Base-by-base conservation (phyloP, 2,797 vertebrate genomes). In the Sardinella longiceps region DNA sequence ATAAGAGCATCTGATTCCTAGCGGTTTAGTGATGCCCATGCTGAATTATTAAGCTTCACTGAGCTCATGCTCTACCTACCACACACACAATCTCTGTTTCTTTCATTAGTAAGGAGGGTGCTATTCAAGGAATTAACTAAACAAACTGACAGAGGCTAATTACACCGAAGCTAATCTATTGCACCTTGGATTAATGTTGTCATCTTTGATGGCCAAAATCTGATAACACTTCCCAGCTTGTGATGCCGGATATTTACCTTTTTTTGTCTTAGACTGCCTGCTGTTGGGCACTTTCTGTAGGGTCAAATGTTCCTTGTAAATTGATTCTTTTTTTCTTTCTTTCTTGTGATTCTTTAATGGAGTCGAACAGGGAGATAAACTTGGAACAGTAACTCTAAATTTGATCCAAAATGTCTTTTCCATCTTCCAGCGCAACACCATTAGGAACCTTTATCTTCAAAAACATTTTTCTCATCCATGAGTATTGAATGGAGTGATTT, bases 401-500 rank as follows among this genome's bases (percentile, higher is more conserved):
- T 70, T 37, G 66, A 70, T 37, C 66, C 66, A 70, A 70, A 70
- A 11, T 70, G 66, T 15, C 30, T 33, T 28, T 70, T 37, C 63
- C 66, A 37, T 70, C 33, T 37, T 1, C 14, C 30, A 70, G 18
- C 0, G 20, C 51, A 37, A 37, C 15, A 70, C 30, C 15, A 12
- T 33, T 11, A 70, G 33, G 15, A 14, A 11, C 25, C 30, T 74
- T 37, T 39, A 74, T 74, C 66, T 74, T 7, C 60, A 30, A 39
- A 74, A 74, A 39, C 66, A 63, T 63, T 30, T 74, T 28, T 74
- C 33, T 74, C 33, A 20, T 63, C 25, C 63, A 37, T 53, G 58
- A 37, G 80, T 81, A 51, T 77, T 60, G 39, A 80, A 83, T 30
- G 50, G 81, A 45, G 82, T 63, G 51, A 83, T 50, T 84, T 81